Conservation (phyloP, 1,140 invertebrate species). For the Neodiprion lecontei region DNA sequence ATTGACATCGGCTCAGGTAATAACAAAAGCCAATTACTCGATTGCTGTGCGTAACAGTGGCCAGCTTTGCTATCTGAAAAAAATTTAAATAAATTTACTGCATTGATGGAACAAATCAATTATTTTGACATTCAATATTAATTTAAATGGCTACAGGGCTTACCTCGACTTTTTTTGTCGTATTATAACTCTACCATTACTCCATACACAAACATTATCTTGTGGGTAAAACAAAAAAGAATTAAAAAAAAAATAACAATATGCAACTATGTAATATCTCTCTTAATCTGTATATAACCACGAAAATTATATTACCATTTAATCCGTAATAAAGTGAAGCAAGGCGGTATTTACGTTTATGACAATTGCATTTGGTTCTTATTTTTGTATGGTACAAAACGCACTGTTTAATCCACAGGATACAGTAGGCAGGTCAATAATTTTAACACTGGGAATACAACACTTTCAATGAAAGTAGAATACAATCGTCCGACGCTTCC, state of each 20-base stretch:
- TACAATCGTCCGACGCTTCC: not conserved
- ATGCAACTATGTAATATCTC: not conserved
- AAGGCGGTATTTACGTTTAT: too few species aligned
- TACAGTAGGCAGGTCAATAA: not conserved
- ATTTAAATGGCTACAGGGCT: not conserved
- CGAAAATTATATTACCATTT: not conserved
- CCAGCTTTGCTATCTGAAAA: not conserved
- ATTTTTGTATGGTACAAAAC: too few species aligned
- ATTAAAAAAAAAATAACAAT: not conserved
- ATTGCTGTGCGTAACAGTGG: slow-evolving; percentile 2
- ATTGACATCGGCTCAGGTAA: not conserved
- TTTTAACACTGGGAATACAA: not conserved
- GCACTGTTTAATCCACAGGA: not conserved
- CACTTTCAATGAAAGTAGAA: not conserved
- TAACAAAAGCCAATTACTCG: not conserved
- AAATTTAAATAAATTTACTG: not conserved
- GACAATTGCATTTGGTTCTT: too few species aligned
- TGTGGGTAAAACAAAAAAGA: too few species aligned
- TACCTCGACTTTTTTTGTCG: not conserved
- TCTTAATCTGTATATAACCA: not conserved
- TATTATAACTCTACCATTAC: not conserved
- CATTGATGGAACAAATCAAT: not conserved
- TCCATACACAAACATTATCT: not conserved
- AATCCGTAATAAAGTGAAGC: too few species aligned
- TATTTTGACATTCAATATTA: not conserved